Conservation (phyloP, 2,888 invertebrate genomes). For the Scaptomyza flava region DNA sequence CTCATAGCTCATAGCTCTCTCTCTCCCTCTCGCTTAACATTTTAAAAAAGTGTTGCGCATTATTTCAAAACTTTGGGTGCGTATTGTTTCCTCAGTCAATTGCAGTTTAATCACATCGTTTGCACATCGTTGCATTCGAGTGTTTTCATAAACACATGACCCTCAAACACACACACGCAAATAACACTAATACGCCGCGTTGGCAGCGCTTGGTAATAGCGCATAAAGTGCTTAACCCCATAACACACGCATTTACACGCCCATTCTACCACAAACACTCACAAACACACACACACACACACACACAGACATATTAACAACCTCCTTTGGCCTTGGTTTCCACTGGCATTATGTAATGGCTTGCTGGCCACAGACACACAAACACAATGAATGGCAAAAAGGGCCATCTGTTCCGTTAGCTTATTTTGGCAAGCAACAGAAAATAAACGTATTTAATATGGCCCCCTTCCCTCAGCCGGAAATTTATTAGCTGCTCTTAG, state of each 20-base stretch:
- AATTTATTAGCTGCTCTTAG: slow-evolving; percentile 50
- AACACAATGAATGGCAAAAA: slow-evolving; percentile 11
- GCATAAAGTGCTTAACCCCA: slow-evolving; percentile 62
- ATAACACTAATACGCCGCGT: slow-evolving; percentile 61
- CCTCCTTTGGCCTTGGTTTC: slow-evolving; percentile 50
- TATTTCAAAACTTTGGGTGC: slow-evolving; percentile 38
- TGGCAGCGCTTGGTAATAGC: slow-evolving; percentile 55
- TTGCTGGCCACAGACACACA: slow-evolving; percentile 42
- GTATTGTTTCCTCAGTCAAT: background rate
- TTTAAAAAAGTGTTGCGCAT: slow-evolving; percentile 57
- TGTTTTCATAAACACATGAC: slow-evolving; percentile 43
- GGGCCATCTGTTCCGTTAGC: slow-evolving; percentile 24
- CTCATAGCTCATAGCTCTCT: slow-evolving; percentile 3
- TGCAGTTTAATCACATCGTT: slow-evolving; percentile 70
- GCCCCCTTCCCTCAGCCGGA: slow-evolving; percentile 14
- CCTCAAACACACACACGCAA: slow-evolving; percentile 11
- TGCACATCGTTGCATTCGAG: slow-evolving; percentile 52
- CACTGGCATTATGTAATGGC: slow-evolving; percentile 52
- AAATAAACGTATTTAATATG: slow-evolving; percentile 57
- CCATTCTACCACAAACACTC: slow-evolving; percentile 12
- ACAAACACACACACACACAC: slow-evolving; percentile 7
- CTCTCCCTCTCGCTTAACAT: slow-evolving; percentile 34
- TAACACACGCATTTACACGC: slow-evolving; percentile 44
- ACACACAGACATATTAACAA: slow-evolving; percentile 15
- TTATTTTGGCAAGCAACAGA: slow-evolving; percentile 25